Percentiles rank a stretch among this genome's conserved stretches.
These are phyloP conservation scores for Platycheirus rosarum DNA, from an alignment of 2,888 invertebrate genomes.

Conservation along the genomic window DNA sequence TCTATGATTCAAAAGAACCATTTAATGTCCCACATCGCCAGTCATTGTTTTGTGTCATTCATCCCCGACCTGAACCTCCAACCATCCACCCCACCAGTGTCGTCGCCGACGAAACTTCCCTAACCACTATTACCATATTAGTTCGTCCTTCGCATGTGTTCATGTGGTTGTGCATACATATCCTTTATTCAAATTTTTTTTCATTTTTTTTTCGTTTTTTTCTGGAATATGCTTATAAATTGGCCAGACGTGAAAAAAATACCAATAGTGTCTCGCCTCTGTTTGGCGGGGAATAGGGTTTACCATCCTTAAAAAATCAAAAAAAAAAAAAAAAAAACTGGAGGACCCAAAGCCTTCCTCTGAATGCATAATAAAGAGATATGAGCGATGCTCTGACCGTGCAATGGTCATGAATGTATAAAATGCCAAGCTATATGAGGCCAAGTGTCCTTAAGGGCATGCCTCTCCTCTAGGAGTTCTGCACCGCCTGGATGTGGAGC, in stretches of 20 bases:
- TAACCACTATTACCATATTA: conserved; percentile 26
- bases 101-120: conserved; percentile 7
- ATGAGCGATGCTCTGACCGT: conserved; percentile 73
- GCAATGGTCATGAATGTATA: conserved; percentile 74
- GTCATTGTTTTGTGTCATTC: conserved; percentile 46
- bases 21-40: conserved; percentile 27
- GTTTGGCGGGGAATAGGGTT: not conserved
- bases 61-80: not conserved
- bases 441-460: conserved; percentile 76
- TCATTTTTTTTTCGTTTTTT: conserved; percentile 56
- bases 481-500: conserved; percentile 26
- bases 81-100: not conserved
- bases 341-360: conserved; percentile 39
- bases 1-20: conserved; percentile 24
- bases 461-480: conserved; percentile 15
- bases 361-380: conserved; percentile 74
- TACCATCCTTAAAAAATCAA: conserved; percentile 9
- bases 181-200: conserved; percentile 62
- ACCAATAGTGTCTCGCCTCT: conserved; percentile 74
- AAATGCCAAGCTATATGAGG: conserved; percentile 77
- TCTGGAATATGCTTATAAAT: conserved; percentile 80
- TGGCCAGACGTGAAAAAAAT: conserved; percentile 81
- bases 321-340: conserved; percentile 40
- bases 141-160: conserved; percentile 12
- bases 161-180: conserved; percentile 48